Base-by-base conservation (phyloP, 92 coral and sea anemone genomes). In the Zoanthus solanderi region DNA sequence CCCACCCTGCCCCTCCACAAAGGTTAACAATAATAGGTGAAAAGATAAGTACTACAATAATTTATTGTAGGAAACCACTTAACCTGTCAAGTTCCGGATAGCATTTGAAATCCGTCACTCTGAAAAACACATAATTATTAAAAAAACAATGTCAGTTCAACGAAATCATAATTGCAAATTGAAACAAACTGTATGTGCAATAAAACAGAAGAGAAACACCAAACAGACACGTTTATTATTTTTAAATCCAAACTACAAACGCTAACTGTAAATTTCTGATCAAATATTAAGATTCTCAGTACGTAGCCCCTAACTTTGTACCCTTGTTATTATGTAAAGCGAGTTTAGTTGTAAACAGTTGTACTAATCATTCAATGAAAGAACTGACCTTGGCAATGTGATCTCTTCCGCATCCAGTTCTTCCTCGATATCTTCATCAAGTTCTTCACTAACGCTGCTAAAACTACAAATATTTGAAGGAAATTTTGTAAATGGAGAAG, bases 321-420 rank as follows among this genome's bases (percentile, higher is more conserved):
- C 12, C 56, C 12, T 57, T 10, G 0, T 57, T 7, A 58, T 12
- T 12, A 5, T 4, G 6, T 58, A 15, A 5, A 10, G n/a, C 12
- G 6, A 58, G 2, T 17, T 17, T 10, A 58, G 66, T 17, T 58
- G 66, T 14, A 15, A 15, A 15, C 12, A 0, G 12, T 14, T 17
- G 23, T 17, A 15, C 1, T 16, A 58, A 14, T 57, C 23, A 16
- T 32, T 14, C 53, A 50, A 5, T 8, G 29, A 28, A 6, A 52
- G 34, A 23, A 87, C 90, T 48, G 46, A 92, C 92, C 89, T 78
- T 76, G 92, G 97, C 34, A 93, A 84, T 23, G 96, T 63, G 12
- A 96, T 79, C 32, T 96, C 98, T 71, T 89, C 91, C 11, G 95
- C 95, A 6, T 92, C 92, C 30, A 87, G 86, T 11, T 92, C 89